Percentiles rank a stretch among this genome's conserved stretches.
Evolutionary conservation across 2,113 vertebrate species (phyloP).

Genomic region (Burhinus bistriatus): DNA sequence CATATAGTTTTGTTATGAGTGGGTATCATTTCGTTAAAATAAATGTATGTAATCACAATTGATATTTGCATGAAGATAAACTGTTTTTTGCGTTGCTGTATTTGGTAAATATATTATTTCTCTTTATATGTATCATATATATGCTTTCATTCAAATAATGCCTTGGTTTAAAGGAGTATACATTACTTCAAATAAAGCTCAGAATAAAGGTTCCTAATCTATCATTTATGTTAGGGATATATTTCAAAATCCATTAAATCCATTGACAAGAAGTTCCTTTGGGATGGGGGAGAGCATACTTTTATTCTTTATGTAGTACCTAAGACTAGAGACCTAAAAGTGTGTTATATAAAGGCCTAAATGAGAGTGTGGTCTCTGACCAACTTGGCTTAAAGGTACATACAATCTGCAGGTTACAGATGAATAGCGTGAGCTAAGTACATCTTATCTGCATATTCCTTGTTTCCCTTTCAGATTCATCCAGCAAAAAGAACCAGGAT

Average conservation of each 20-base stretch:
- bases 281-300: not conserved
- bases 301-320: not conserved
- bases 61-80: not conserved
- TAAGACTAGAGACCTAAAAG: not conserved
- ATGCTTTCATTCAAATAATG: not conserved
- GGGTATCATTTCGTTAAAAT: not conserved
- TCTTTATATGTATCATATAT: not conserved
- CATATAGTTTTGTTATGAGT: not conserved
- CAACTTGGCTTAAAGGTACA: not conserved
- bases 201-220: too few relatives aligned
- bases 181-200: not conserved
- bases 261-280: too few relatives aligned
- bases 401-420: not conserved
- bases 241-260: too few relatives aligned
- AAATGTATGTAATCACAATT: not conserved
- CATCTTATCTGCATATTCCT: not conserved
- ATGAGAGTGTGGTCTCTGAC: not conserved
- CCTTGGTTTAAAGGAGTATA: not conserved
- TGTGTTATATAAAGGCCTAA: not conserved
- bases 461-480: not conserved
- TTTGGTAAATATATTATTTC: not conserved
- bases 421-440: not conserved
- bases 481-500: not conserved
- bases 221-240: too few relatives aligned
- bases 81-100: not conserved